These are phyloP conservation scores for Euwallacea fornicatus DNA, from an alignment of 1,140 invertebrate species.

Conservation along the genomic window DNA sequence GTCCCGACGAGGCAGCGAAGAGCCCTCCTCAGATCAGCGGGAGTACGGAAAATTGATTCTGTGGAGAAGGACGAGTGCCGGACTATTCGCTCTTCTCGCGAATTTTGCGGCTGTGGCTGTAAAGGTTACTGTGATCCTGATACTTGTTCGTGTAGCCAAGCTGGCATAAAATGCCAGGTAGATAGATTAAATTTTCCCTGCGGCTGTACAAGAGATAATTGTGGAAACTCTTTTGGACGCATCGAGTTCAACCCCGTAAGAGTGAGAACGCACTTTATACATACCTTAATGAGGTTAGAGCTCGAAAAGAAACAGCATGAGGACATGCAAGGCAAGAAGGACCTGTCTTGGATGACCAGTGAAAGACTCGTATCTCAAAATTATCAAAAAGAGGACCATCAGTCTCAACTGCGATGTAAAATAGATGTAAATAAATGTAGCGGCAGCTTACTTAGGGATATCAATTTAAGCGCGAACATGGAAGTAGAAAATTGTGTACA, in stretches of 20 bases:
- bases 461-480: constrained; percentile 58
- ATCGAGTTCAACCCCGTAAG: constrained; percentile 96
- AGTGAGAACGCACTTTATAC: constrained; percentile 96
- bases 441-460: constrained; percentile 58
- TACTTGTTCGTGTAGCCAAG: constrained; percentile 89
- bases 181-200: constrained; percentile 95
- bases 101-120: constrained; percentile 94
- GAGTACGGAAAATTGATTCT: constrained; percentile 91
- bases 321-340: constrained; percentile 52
- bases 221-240: constrained; percentile 87
- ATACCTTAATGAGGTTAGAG: constrained; percentile 93
- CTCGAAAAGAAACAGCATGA: constrained; percentile 78
- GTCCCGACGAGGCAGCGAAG: constrained; percentile 89
- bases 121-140: constrained; percentile 94
- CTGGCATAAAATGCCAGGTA: constrained; percentile 89
- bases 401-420: constrained; percentile 20
- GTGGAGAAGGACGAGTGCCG: constrained; percentile 93
- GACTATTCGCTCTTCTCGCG: constrained; percentile 87
- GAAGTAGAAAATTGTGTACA: constrained; percentile 66
- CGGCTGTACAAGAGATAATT: constrained; percentile 92
- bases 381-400: constrained; percentile 39
- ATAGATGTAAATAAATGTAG: constrained; percentile 43
- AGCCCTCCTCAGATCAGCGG: constrained; percentile 82
- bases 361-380: constrained; percentile 42
- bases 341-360: constrained; percentile 52